These are phyloP conservation scores for Aethes cnicana DNA, from an alignment of 2,888 invertebrate genomes.

Conservation along the genomic window DNA sequence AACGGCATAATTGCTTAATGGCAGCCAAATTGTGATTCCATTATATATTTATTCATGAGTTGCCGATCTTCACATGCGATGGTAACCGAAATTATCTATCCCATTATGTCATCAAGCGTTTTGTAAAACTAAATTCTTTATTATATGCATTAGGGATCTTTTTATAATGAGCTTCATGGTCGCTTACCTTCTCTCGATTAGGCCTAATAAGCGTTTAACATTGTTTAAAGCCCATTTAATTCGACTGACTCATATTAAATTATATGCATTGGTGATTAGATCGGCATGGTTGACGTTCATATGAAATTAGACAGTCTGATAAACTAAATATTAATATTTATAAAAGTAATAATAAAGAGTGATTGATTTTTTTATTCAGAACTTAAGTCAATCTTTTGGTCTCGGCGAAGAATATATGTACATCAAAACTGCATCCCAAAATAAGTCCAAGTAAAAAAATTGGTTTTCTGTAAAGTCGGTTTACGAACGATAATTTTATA, in stretches of 20 bases:
- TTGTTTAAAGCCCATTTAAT: slow-evolving; percentile 42
- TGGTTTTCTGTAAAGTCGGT: too few relatives aligned
- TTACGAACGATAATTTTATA: too few relatives aligned
- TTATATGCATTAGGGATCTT: slow-evolving; percentile 69
- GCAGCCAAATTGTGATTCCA: slow-evolving; percentile 71
- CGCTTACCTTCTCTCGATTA: slow-evolving; percentile 69
- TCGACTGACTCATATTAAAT: slow-evolving; percentile 6
- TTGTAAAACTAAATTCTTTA: slow-evolving; percentile 76
- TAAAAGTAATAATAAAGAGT: too few relatives aligned
- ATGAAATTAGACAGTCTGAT: too few relatives aligned
- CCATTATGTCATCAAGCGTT: slow-evolving; percentile 80
- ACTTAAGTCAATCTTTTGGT: too few relatives aligned
- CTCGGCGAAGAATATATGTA: too few relatives aligned
- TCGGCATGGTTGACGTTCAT: too few relatives aligned
- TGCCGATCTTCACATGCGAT: slow-evolving; percentile 66
- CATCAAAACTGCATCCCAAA: too few relatives aligned
- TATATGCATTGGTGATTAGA: too few relatives aligned
- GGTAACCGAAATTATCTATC: slow-evolving; percentile 70
- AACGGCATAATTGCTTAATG: slow-evolving; percentile 80
- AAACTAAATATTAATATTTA: too few relatives aligned
- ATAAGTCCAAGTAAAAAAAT: too few relatives aligned
- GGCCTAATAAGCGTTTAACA: slow-evolving; percentile 67
- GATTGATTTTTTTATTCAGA: too few relatives aligned
- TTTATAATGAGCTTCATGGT: slow-evolving; percentile 68
- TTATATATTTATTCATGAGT: slow-evolving; percentile 74